Percentiles rank a stretch among this genome's conserved stretches.
Conservation (phyloP, 2,113 vertebrate genomes). For the Ictidomys tridecemlineatus region DNA sequence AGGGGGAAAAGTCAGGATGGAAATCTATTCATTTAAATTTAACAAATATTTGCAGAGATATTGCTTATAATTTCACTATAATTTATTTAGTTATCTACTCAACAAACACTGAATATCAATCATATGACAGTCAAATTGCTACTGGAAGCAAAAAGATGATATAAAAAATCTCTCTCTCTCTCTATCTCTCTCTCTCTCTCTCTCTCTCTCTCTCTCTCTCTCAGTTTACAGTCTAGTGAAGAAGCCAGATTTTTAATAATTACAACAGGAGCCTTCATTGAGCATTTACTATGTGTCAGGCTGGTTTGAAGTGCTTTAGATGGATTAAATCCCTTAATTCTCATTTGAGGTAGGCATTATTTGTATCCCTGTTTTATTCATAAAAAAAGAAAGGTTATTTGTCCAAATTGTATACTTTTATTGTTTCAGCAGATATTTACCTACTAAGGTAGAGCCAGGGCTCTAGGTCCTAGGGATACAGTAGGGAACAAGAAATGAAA, state of each 20-base stretch:
- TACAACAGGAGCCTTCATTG: background rate
- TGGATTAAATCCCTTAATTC: background rate
- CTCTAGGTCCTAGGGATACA: background rate
- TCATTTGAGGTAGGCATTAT: background rate
- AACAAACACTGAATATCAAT: background rate
- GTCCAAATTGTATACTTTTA: background rate
- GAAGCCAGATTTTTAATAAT: background rate
- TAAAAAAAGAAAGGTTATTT: background rate
- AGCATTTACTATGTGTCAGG: background rate
- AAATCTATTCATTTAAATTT: background rate
- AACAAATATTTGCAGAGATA: background rate
- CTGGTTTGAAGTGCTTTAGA: background rate
- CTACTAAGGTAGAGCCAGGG: background rate
- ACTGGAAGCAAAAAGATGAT: background rate
- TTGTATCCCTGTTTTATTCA: conserved; percentile 8
- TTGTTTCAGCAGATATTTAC: background rate
- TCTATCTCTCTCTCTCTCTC: too few species aligned
- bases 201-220: too few species aligned
- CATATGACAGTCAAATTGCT: background rate
- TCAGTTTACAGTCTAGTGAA: background rate
- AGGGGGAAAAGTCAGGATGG: background rate
- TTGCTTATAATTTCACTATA: background rate
- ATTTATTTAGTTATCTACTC: background rate
- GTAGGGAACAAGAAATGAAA: background rate
- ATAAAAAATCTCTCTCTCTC: background rate